A percentile compares a stretch with the other conserved stretches of the same genome.
Evolutionary conservation across 2,888 invertebrate species (phyloP).

Genomic region (Cacoxenus indagator): DNA sequence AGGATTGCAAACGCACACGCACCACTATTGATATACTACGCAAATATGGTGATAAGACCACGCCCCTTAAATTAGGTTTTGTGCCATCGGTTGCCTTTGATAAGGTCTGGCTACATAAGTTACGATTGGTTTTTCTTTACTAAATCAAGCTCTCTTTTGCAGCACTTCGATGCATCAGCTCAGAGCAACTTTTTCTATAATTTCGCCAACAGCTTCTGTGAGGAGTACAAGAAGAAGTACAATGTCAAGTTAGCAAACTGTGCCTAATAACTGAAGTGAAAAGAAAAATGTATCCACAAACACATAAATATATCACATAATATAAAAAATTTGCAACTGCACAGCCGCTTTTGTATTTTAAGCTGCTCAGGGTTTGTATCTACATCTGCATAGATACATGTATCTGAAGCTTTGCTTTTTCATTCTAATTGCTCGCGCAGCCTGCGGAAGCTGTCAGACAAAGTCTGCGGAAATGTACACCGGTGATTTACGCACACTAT

Average conservation of each 20-base stretch:
- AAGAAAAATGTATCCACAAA: too few species aligned
- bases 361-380: too few species aligned
- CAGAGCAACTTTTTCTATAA: conserved; percentile 57
- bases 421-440: not conserved
- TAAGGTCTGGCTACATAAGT: conserved; percentile 46
- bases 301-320: not conserved
- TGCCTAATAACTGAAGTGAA: too few species aligned
- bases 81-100: conserved; percentile 66
- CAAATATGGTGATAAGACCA: conserved; percentile 61
- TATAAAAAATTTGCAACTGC: not conserved
- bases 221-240: conserved; percentile 53
- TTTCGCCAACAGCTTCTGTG: conserved; percentile 56
- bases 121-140: not conserved
- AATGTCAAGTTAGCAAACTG: conserved; percentile 50
- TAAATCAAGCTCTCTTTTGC: not conserved
- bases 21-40: conserved; percentile 58
- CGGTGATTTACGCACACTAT: not conserved
- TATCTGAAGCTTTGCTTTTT: too few species aligned
- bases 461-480: not conserved
- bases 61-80: conserved; percentile 58
- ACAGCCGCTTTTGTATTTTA: not conserved
- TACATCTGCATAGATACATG: too few species aligned
- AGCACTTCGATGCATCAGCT: conserved; percentile 56
- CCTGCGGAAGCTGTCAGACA: not conserved
- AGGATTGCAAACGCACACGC: conserved; percentile 53